Percentiles rank a stretch among this genome's conserved stretches.
phyloP scores from a whole-genome alignment of 2,113 vertebrate species.

The Hydropotes inermis region DNA sequence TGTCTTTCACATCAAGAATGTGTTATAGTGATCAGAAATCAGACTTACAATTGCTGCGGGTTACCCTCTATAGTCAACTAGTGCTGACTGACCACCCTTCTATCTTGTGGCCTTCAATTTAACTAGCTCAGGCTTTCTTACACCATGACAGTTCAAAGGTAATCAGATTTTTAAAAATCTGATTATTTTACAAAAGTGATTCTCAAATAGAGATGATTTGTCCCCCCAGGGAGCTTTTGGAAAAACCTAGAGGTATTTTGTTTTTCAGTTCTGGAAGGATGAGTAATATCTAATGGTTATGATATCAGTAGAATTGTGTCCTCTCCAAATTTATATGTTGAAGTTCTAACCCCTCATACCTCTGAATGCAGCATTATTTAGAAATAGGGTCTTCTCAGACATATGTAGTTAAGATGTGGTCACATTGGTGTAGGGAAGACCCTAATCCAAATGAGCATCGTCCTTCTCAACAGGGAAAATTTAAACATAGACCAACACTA shows the following conservation, averaged over 20 bases:
- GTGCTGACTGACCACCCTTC: accelerated
- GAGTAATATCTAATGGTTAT: not conserved
- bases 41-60: not conserved
- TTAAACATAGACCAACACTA: not conserved
- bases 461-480: not conserved
- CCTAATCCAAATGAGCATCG: not conserved
- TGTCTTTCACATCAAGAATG: not conserved
- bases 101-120: not conserved
- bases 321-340: not conserved
- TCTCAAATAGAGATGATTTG: not conserved
- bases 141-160: not conserved
- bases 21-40: not conserved
- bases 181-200: not conserved
- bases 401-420: not conserved
- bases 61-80: not conserved
- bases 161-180: not conserved
- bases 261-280: not conserved
- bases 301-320: not conserved
- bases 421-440: not conserved
- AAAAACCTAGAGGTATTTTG: not conserved
- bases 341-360: not conserved
- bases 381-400: not conserved
- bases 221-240: not conserved
- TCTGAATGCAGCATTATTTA: not conserved
- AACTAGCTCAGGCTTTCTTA: not conserved